Evolutionary conservation across 1,140 invertebrate genomes (phyloP).

Genomic region (Atta cephalotes): DNA sequence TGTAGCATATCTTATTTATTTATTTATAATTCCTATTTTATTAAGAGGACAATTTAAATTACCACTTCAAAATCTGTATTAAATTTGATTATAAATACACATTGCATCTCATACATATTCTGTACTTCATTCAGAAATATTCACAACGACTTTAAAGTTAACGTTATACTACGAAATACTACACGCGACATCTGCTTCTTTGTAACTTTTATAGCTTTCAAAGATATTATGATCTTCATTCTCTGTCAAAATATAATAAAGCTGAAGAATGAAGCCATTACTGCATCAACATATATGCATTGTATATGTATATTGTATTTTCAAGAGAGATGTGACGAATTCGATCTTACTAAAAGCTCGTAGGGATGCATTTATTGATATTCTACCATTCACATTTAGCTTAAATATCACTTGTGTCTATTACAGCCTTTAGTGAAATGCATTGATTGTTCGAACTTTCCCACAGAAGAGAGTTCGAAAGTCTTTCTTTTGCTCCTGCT

Average conservation of each 20-base stretch:
- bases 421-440: slow-evolving; percentile 47
- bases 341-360: slow-evolving; percentile 6
- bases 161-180: not conserved
- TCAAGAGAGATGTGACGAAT: slow-evolving; percentile 22
- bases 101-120: not conserved
- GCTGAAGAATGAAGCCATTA: slow-evolving; percentile 29
- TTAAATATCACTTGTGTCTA: slow-evolving; percentile 58
- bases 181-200: slow-evolving; percentile 15
- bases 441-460: slow-evolving; percentile 69
- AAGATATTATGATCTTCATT: slow-evolving; percentile 7
- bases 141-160: not conserved
- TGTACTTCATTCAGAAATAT: not conserved
- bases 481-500: slow-evolving; percentile 12
- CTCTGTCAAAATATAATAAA: slow-evolving; percentile 61
- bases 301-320: not conserved
- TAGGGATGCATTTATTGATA: slow-evolving; percentile 29
- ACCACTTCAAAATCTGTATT: not conserved
- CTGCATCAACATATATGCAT: not conserved
- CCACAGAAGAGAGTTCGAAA: slow-evolving; percentile 67
- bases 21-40: not conserved
- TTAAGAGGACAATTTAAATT: not conserved
- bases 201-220: slow-evolving; percentile 27
- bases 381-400: slow-evolving; percentile 29
- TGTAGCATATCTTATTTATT: too few relatives aligned
- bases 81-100: not conserved